Percentiles rank a stretch among this genome's conserved stretches.
These are phyloP conservation scores for Augochlorella aurata DNA, from an alignment of 2,888 invertebrate genomes.

Conservation along the genomic window DNA sequence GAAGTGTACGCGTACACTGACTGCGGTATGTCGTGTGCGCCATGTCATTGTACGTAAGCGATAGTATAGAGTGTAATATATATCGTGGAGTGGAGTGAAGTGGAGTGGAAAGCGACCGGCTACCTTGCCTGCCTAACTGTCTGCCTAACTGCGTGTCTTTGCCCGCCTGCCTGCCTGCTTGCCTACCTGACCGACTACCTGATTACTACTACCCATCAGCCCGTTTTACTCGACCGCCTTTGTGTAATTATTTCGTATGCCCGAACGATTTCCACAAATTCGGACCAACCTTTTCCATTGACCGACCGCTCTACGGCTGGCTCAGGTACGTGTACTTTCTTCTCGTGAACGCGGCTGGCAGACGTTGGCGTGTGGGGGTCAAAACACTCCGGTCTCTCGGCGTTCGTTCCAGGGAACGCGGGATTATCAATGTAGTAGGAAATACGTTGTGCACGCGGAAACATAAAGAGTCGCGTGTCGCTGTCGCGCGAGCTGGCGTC, in stretches of 20 bases:
- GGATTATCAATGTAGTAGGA: constrained; percentile 56
- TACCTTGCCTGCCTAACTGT: constrained; percentile 51
- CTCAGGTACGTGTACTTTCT: constrained; percentile 80
- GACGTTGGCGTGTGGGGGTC: constrained; percentile 43
- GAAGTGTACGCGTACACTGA: constrained; percentile 58
- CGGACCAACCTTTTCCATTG: constrained; percentile 82
- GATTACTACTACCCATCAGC: neutral
- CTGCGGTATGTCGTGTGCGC: constrained; percentile 56
- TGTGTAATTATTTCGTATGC: constrained; percentile 83
- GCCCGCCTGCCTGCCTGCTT: constrained; percentile 33
- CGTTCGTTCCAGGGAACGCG: constrained; percentile 41
- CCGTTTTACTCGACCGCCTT: constrained; percentile 44
- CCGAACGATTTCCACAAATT: constrained; percentile 83
- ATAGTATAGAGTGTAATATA: constrained; percentile 58
- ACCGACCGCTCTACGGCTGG: constrained; percentile 70
- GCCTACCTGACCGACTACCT: neutral
- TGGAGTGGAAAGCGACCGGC: constrained; percentile 68
- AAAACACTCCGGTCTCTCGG: constrained; percentile 37
- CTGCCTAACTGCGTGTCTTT: constrained; percentile 33
- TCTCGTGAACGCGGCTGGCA: constrained; percentile 25
- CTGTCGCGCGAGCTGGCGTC: constrained; percentile 53
- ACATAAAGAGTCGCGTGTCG: constrained; percentile 58
- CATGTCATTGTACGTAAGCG: constrained; percentile 66
- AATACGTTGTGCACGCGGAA: constrained; percentile 59
- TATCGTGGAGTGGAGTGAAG: constrained; percentile 65